A percentile compares a stretch with the other conserved stretches of the same genome.
phyloP scores from a whole-genome alignment of 1,140 invertebrate genomes.

The Pollicipes pollicipes region DNA sequence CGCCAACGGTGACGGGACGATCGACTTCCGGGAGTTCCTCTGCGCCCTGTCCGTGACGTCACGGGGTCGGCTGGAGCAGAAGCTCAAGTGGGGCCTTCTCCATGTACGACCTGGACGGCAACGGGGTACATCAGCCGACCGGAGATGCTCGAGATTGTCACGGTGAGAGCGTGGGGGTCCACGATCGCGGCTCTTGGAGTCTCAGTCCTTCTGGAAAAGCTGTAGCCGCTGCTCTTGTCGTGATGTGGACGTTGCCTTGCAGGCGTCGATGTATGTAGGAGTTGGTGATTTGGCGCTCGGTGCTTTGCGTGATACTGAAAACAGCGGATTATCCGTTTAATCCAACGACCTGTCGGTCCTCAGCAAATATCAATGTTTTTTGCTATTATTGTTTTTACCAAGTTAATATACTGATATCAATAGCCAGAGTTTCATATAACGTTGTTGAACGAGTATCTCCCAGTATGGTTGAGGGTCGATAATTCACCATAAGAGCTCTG shows the following conservation, averaged over 20 bases:
- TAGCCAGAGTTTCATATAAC: too few relatives aligned
- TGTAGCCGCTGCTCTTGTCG: slow-evolving; percentile 8
- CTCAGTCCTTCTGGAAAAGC: slow-evolving; percentile 21
- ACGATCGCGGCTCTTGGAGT: slow-evolving; percentile 27
- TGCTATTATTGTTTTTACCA: too few relatives aligned
- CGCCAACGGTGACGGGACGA: slow-evolving; percentile 90
- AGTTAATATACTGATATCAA: too few relatives aligned
- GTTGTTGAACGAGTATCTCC: too few relatives aligned
- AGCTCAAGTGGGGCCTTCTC: slow-evolving; percentile 95
- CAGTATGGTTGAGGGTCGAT: too few relatives aligned
- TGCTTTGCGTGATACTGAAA: too few relatives aligned
- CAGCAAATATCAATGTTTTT: too few relatives aligned
- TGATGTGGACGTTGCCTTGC: slow-evolving; percentile 12
- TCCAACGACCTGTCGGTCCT: too few relatives aligned
- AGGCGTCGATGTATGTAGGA: slow-evolving; percentile 4
- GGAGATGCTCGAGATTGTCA: slow-evolving; percentile 92
- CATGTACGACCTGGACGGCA: slow-evolving; percentile 89
- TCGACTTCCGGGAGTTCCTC: slow-evolving; percentile 94
- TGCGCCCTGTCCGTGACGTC: slow-evolving; percentile 87
- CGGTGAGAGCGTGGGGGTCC: too few relatives aligned
- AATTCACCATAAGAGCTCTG: too few relatives aligned
- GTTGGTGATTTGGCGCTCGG: too few relatives aligned
- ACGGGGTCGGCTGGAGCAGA: slow-evolving; percentile 88
- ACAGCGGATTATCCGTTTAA: too few relatives aligned
- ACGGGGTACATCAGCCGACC: slow-evolving; percentile 85